phyloP scores from a whole-genome alignment of 2,888 invertebrate species.

The Diaperis boleti region DNA sequence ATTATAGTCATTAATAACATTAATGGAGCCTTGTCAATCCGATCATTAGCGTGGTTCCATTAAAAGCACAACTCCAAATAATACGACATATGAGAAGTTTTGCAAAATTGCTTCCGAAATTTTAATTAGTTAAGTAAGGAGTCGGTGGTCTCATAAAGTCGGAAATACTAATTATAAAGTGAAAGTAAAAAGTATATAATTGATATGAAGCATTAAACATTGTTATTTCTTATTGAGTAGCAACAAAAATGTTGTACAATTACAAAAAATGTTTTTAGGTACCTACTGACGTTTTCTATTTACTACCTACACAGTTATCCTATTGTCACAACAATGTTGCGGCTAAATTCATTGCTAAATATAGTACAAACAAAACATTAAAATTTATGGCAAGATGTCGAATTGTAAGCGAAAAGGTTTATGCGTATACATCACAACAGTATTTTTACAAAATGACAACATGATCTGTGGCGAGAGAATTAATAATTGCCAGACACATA shows the following conservation, averaged over 20 bases:
- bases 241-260: too few species aligned
- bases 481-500: slow-evolving; percentile 20
- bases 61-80: too few species aligned
- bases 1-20: too few species aligned
- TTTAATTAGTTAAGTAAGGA: not conserved
- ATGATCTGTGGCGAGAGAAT: not conserved
- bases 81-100: too few species aligned
- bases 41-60: too few species aligned
- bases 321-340: not conserved
- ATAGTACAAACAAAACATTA: not conserved
- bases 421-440: not conserved
- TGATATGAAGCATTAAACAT: too few species aligned
- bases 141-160: not conserved
- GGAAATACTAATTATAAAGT: slow-evolving; percentile 1
- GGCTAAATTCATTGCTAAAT: not conserved
- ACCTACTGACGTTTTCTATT: not conserved
- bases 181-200: too few species aligned
- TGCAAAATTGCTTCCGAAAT: not conserved
- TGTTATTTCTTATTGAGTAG: too few species aligned
- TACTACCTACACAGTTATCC: not conserved
- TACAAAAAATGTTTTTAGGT: not conserved
- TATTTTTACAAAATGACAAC: slow-evolving; percentile 4
- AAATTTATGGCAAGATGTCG: not conserved
- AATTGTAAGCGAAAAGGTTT: not conserved
- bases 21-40: too few species aligned